These are phyloP conservation scores for Pristis pectinata DNA, from an alignment of 2,797 vertebrate species.

Conservation along the genomic window DNA sequence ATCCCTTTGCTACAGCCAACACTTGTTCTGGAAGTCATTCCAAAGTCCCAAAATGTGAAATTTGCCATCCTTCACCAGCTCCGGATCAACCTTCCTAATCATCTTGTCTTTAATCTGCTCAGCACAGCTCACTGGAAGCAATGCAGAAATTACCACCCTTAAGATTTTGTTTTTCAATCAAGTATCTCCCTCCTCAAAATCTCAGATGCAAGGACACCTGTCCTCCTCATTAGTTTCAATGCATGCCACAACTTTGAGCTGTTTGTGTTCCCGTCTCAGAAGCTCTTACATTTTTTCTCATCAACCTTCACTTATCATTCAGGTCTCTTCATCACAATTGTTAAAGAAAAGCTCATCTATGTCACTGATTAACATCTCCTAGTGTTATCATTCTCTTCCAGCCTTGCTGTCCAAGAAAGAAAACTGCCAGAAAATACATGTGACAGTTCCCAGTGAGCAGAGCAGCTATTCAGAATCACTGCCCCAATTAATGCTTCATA, in stretches of 20 bases:
- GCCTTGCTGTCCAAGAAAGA: neutral
- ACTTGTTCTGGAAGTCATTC: neutral
- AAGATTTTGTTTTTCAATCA: neutral
- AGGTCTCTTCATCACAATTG: neutral
- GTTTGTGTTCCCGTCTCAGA: neutral
- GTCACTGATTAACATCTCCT: neutral
- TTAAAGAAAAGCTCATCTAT: neutral
- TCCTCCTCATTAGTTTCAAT: neutral
- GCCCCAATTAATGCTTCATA: neutral
- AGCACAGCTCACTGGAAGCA: neutral
- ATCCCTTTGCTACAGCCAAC: neutral
- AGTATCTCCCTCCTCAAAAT: neutral
- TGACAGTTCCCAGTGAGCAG: neutral
- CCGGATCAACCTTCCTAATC: neutral
- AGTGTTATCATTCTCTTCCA: neutral
- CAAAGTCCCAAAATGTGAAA: neutral
- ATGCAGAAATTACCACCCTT: neutral
- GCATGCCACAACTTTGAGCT: neutral
- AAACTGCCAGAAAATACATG: neutral
- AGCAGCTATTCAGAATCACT: neutral
- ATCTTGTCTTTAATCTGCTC: neutral
- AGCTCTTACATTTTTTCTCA: neutral
- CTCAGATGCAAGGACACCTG: neutral
- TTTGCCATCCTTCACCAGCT: neutral
- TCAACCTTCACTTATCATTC: neutral